phyloP scores from a whole-genome alignment of 1,140 invertebrate species.

The Trachelipus rathkii region DNA sequence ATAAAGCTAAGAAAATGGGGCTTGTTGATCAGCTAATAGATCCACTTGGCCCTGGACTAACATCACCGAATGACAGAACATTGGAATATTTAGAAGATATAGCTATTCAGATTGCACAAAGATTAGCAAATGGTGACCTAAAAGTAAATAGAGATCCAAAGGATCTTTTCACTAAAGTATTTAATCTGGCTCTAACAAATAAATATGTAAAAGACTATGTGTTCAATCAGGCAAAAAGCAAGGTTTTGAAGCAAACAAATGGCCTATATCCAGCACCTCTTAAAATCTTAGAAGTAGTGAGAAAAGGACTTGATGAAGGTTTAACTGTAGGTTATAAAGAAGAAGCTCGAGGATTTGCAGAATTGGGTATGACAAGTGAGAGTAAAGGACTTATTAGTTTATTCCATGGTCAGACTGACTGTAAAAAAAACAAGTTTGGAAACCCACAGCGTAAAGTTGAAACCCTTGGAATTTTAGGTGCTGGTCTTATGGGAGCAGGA shows the following conservation, averaged over 20 bases:
- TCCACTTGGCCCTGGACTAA: conserved; percentile 78
- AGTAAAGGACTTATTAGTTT: conserved; percentile 88
- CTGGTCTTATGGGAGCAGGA: conserved; percentile 96
- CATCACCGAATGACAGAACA: conserved; percentile 63
- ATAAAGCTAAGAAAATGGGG: conserved; percentile 92
- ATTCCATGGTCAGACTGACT: conserved; percentile 94
- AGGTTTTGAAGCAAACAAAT: conserved; percentile 88
- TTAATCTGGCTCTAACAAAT: conserved; percentile 64
- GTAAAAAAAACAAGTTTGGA: conserved; percentile 96
- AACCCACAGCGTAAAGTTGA: conserved; percentile 69
- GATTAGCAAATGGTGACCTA: conserved; percentile 70
- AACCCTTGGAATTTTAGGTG: conserved; percentile 82
- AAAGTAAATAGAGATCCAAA: conserved; percentile 66
- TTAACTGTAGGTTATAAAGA: conserved; percentile 71
- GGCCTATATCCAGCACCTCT: conserved; percentile 96
- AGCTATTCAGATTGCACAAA: conserved; percentile 76
- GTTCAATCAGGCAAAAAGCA: conserved; percentile 79
- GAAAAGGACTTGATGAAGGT: conserved; percentile 82
- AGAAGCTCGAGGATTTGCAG: conserved; percentile 83
- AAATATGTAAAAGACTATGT: conserved; percentile 82
- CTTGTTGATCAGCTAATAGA: conserved; percentile 87
- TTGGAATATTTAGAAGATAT: conserved; percentile 84
- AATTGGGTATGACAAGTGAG: conserved; percentile 83
- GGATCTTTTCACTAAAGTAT: conserved; percentile 66
- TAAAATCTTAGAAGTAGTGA: conserved; percentile 83